Base-by-base conservation (phyloP, 2,888 invertebrate species). In the Drosophila helvetica region DNA sequence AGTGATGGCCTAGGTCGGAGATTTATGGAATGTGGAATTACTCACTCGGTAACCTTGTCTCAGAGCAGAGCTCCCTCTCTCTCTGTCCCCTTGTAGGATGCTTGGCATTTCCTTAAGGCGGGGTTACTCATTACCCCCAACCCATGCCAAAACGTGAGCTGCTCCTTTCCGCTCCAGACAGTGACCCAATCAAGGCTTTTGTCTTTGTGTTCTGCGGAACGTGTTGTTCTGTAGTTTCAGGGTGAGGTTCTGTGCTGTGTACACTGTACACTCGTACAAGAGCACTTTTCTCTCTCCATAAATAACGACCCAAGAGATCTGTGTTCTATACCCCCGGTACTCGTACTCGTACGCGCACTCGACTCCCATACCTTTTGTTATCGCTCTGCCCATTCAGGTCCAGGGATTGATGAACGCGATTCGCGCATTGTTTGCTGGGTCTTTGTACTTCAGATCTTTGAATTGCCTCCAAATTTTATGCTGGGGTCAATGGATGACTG, bases 1-100 rank as follows among this genome's bases (percentile, higher is more conserved):
- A 87, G 51, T 75, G 66, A 59, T 80, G 70, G 58, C 76, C 81
- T 84, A 78, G 80, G 79, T 79, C 82, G 62, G 60, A 72, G 52
- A 43, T 42, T 45, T 25, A 47, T 48, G 12, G 43, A 61, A 51
- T 56, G 27, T 42, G 30, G n/a, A 30, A 52, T 56, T 27, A 51
- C 30, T 22, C 22, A 22, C 22, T 22, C 5, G 22, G 5, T 22
- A 22, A 22, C 22, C 22, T 22, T 22, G 22, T 22, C 33, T 52
- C 19, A 46, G 62, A 25, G 30, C 10, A 22, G 22, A 22, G 22
- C 22, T 5, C 22, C 3, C 25, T 25, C 8, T 10, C 2, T 10
- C 6, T 38, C 38, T n/a, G 1, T n/a, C 1, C 33, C n/a, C 7
- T n/a, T 38, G 38, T 42, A 17, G 46, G 17, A 19, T 54, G 30